Evolutionary conservation across 2,113 vertebrate species (phyloP), one percentile per base, ranked within the genome.

Genomic region (Ceyx margarethae): DNA sequence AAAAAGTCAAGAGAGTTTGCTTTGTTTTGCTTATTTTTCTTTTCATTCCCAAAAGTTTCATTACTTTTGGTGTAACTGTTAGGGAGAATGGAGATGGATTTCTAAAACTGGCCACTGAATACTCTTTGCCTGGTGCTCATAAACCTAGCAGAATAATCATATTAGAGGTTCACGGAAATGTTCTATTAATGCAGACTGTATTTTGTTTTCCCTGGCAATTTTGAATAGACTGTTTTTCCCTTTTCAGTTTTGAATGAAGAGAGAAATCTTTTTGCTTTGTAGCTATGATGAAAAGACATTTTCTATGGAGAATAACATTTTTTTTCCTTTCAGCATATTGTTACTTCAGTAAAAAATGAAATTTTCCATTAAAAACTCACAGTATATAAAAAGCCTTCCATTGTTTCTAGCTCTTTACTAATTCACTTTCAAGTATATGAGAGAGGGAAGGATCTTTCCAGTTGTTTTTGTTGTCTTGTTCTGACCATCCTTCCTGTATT

Each of bases 201-300:
- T 83, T 83, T 91, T 86, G 13, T 50, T 78, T 85, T 20, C 76
- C 56, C 54, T 77, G 26, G 57, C 57, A 89, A 67, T 93, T 90
- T 48, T 69, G 51, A 89, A 62, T 26, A 58, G 26, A 53, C 17
- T 79, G 25, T 79, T 89, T 68, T 43, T 64, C 72, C 60, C 76
- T 83, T 91, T 93, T 83, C 43, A 51, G 45, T 80, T 95, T 68
- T 91, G 65, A 90, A 31, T 61, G 60, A 84, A 88, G 75, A 85
- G 56, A 75, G 13, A 68, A 85, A 87, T 15, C 16, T 67, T 81
- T 74, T 18, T 72, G 23, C 57, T 82, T 87, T 50, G 35, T 37
- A 81, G 45, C 28, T 81, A 22, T 42, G 69, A 93, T 33, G 25
- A 84, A 73, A 84, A 93, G 33, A 60, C 15, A 23, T 69, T 87